A percentile compares a stretch with the other conserved stretches of the same genome.
These are phyloP conservation scores for Drosophila kepulauana DNA, from an alignment of 1,140 invertebrate species.

Conservation along the genomic window DNA sequence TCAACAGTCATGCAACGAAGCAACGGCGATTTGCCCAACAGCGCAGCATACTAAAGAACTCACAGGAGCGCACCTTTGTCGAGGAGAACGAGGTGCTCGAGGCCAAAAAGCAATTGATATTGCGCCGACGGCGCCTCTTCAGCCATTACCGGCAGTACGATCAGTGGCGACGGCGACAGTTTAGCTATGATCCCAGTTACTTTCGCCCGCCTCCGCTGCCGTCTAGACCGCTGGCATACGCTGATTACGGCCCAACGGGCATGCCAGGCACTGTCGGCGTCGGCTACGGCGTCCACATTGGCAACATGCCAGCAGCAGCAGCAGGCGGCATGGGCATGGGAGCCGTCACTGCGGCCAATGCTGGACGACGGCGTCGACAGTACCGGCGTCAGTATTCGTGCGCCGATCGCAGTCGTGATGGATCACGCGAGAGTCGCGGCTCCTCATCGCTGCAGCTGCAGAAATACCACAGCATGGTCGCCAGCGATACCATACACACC, in stretches of 20 bases:
- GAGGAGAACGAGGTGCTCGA: conserved; percentile 79
- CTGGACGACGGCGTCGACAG: conserved; percentile 74
- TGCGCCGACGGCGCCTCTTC: conserved; percentile 77
- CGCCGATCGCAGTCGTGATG: conserved; percentile 78
- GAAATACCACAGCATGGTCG: conserved; percentile 75
- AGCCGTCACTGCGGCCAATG: conserved; percentile 42
- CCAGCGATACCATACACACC: conserved; percentile 78
- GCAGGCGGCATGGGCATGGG: conserved; percentile 13
- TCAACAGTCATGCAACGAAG: conserved; percentile 40
- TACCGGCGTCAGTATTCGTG: conserved; percentile 81
- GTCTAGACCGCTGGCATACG: conserved; percentile 71
- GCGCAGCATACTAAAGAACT: conserved; percentile 81
- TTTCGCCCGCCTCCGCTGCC: conserved; percentile 79
- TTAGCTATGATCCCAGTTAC: conserved; percentile 84
- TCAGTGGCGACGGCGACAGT: conserved; percentile 82
- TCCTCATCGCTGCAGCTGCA: conserved; percentile 66
- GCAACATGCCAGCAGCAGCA: conserved; percentile 3
- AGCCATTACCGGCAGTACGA: conserved; percentile 84
- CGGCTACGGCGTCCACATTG: conserved; percentile 32
- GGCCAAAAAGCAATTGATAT: conserved; percentile 82
- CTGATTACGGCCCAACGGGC: conserved; percentile 64
- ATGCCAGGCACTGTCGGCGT: conserved; percentile 52
- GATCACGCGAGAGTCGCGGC: conserved; percentile 79
- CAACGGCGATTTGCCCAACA: conserved; percentile 75
- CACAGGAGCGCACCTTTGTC: conserved; percentile 72